phyloP scores from a whole-genome alignment of 92 coral and sea anemone genomes.

The Desmophyllum pertusum region DNA sequence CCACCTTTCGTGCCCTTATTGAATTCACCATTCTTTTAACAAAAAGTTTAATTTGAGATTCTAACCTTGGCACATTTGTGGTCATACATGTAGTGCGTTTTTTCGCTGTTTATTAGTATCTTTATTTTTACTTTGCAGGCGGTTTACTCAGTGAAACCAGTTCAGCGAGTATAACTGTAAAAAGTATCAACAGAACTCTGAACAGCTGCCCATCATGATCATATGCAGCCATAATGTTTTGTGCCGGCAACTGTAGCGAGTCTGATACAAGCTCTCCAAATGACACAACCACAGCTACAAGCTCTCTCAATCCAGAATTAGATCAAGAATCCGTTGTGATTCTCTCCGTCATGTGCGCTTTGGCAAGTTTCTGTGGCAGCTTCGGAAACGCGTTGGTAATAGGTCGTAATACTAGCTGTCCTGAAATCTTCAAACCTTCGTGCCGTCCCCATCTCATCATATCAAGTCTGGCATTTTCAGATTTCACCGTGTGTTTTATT shows the following conservation, averaged over 20 bases:
- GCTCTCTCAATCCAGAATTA: background rate
- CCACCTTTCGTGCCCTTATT: background rate
- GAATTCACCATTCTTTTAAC: background rate
- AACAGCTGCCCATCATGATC: background rate
- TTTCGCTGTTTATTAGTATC: background rate
- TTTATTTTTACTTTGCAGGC: background rate
- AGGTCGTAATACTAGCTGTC: constrained; percentile 45
- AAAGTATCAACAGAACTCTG: background rate
- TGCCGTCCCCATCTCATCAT: constrained; percentile 63
- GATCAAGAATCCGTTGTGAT: constrained; percentile 4
- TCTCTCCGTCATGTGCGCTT: constrained; percentile 4
- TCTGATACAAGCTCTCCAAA: background rate
- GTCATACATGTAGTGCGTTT: background rate
- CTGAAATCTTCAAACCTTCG: constrained; percentile 39
- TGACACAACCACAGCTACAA: background rate
- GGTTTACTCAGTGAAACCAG: background rate
- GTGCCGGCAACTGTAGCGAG: background rate
- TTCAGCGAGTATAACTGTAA: background rate
- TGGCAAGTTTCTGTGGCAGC: constrained; percentile 43
- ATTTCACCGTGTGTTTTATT: constrained; percentile 43
- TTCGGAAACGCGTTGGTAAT: constrained; percentile 55
- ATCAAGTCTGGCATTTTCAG: constrained; percentile 70
- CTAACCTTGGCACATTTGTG: background rate
- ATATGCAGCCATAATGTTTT: background rate
- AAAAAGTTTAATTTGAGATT: background rate